phyloP scores from a whole-genome alignment of 1,140 invertebrate species.

The Ptiloglossa arizonensis region DNA sequence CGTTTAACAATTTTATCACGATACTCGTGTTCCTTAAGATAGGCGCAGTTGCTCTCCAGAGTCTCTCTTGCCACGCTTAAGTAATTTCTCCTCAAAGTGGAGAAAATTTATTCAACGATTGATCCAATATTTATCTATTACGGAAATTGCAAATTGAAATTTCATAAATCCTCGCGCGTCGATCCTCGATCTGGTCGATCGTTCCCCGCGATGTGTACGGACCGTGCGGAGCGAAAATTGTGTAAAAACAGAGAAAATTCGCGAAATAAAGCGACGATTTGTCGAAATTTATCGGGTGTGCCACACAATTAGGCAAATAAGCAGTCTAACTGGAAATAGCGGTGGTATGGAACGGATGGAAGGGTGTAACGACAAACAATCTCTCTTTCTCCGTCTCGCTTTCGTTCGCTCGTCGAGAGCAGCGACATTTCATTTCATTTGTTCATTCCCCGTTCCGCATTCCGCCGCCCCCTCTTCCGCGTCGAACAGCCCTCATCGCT shows the following conservation, averaged over 20 bases:
- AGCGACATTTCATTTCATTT: constrained; percentile 80
- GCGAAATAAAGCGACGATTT: constrained; percentile 71
- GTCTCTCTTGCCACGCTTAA: no score
- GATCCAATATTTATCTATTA: no score
- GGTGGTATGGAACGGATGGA: constrained; percentile 68
- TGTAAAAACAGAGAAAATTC: constrained; percentile 64
- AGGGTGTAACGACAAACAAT: constrained; percentile 80
- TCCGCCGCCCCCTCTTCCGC: constrained; percentile 61
- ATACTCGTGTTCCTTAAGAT: no score
- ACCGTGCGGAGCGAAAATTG: background rate
- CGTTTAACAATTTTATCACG: no score
- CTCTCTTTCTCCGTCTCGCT: constrained; percentile 70
- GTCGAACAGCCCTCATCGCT: constrained; percentile 70
- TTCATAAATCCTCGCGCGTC: background rate
- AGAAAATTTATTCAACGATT: no score
- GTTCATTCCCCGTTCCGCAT: constrained; percentile 73
- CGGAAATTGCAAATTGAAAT: no score
- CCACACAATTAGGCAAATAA: constrained; percentile 80
- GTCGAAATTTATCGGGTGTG: constrained; percentile 77
- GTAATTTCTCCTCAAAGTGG: no score
- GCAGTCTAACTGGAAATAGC: constrained; percentile 76
- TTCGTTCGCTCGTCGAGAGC: constrained; percentile 65
- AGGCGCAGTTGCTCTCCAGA: no score
- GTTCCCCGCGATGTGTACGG: background rate
- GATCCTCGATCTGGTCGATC: background rate